These are phyloP conservation scores for Etheostoma cragini DNA, from an alignment of 2,113 vertebrate genomes.

Conservation along the genomic window DNA sequence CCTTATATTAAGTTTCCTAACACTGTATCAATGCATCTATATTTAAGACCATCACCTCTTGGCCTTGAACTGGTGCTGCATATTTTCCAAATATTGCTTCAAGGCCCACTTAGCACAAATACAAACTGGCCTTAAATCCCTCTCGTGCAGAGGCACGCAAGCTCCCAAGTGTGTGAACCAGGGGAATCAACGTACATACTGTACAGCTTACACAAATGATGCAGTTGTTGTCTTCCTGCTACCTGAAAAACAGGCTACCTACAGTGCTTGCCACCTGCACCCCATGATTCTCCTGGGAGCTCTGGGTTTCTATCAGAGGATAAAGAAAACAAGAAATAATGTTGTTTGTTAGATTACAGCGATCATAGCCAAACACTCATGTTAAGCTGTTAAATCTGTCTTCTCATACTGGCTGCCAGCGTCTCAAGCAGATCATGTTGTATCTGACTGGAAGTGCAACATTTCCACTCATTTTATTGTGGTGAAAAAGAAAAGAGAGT, in stretches of 20 bases:
- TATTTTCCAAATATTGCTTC: background rate
- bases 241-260: constrained; percentile 29
- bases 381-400: constrained; percentile 7
- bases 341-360: constrained; percentile 14
- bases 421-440: constrained; percentile 3
- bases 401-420: background rate
- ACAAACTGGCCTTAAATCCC: constrained; percentile 13
- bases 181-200: constrained; percentile 15
- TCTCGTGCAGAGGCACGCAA: background rate
- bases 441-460: background rate
- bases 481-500: background rate
- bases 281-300: constrained; percentile 13
- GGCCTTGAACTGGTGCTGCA: constrained; percentile 5
- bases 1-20: background rate
- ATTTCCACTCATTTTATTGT: background rate
- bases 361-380: constrained; percentile 17
- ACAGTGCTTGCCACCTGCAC: constrained; percentile 28
- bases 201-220: constrained; percentile 34
- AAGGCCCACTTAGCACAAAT: background rate
- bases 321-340: constrained; percentile 10
- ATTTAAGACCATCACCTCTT: background rate
- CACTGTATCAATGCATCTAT: background rate
- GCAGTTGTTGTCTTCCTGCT: constrained; percentile 44
- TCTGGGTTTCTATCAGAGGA: constrained; percentile 13
- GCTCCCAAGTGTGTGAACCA: constrained; percentile 32